Evolutionary conservation across 2,888 invertebrate genomes (phyloP), one percentile per base, ranked within the genome.

Genomic region (Actias luna): DNA sequence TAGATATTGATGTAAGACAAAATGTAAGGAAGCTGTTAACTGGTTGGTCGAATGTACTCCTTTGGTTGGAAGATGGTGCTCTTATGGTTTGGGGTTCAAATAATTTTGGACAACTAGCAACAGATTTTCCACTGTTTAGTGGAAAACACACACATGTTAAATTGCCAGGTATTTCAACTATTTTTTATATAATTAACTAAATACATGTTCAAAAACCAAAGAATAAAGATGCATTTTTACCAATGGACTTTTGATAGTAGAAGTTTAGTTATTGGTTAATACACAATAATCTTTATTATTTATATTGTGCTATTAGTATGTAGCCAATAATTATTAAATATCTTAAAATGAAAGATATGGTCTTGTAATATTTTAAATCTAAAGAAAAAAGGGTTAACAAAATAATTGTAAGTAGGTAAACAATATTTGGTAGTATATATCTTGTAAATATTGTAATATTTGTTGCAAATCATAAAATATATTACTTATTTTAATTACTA

Each of bases 61-160:
- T 95, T 14, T 88, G 95, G 84, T 92, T 94, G 16, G 94, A 94
- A 67, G 91, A 93, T 78, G 95, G 95, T 16, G 89, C 93, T 64
- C 83, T 97, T n/a, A 88, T 94, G 31, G 92, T 94, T 16, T 97
- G 97, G 96, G 97, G 97, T 3, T 93, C 97, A 75, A 97, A 97
- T 80, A 94, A 94, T 71, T 97, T 96, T 84, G 96, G 96, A 0
- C 97, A 97, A 79, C 87, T 97, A 61, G 97, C 96, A 3, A 83
- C 83, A 29, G 69, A 82, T 58, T 68, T 80, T 61, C 70, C 75
- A 67, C 78, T 83, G 58, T 59, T 67, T 74, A 66, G 71, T 62
- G 90, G 89, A 64, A 85, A 83, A 68, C 82, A 87, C 60, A 76
- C 83, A 63, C 69, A 82, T 55, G 77, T 92, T 31, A 79, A 77